Percentiles rank a stretch among this genome's conserved stretches.
Evolutionary conservation across 2,888 invertebrate genomes (phyloP).

Genomic region (Lepidocyrtinus sp.): DNA sequence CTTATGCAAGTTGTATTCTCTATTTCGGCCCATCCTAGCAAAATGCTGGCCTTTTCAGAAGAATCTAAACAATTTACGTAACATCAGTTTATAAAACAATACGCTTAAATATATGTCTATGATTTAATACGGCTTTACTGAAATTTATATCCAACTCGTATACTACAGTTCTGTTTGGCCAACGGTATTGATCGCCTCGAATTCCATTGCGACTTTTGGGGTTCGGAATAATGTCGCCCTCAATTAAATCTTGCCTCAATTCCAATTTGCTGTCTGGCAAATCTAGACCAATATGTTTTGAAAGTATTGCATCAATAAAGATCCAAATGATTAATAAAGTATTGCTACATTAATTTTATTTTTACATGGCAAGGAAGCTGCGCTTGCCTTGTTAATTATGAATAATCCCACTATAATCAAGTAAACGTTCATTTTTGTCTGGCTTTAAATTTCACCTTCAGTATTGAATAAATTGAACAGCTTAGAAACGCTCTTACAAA

Average conservation of each 20-base stretch:
- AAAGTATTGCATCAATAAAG: too few relatives aligned
- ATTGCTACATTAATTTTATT: too few relatives aligned
- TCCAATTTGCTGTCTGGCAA: conserved; percentile 72
- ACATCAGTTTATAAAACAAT: background rate
- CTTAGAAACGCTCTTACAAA: too few relatives aligned
- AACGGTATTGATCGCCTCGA: conserved; percentile 73
- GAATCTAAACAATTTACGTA: conserved; percentile 72
- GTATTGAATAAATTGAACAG: too few relatives aligned
- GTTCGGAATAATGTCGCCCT: conserved; percentile 75
- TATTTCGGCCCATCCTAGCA: conserved; percentile 74
- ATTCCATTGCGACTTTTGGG: conserved; percentile 73
- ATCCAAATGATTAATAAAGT: too few relatives aligned
- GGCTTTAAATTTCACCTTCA: too few relatives aligned
- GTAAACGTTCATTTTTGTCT: too few relatives aligned
- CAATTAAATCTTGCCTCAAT: conserved; percentile 75
- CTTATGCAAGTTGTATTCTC: conserved; percentile 74
- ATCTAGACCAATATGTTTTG: too few relatives aligned
- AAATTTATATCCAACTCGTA: conserved; percentile 74
- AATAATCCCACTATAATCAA: too few relatives aligned
- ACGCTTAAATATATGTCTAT: background rate
- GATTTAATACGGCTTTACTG: conserved; percentile 72
- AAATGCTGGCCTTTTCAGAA: conserved; percentile 73
- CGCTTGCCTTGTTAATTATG: too few relatives aligned
- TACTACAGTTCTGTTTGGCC: conserved; percentile 75
- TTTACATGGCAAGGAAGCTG: background rate